These are phyloP conservation scores for Phyllotreta cruciferae DNA, from an alignment of 2,888 invertebrate genomes.

Conservation along the genomic window DNA sequence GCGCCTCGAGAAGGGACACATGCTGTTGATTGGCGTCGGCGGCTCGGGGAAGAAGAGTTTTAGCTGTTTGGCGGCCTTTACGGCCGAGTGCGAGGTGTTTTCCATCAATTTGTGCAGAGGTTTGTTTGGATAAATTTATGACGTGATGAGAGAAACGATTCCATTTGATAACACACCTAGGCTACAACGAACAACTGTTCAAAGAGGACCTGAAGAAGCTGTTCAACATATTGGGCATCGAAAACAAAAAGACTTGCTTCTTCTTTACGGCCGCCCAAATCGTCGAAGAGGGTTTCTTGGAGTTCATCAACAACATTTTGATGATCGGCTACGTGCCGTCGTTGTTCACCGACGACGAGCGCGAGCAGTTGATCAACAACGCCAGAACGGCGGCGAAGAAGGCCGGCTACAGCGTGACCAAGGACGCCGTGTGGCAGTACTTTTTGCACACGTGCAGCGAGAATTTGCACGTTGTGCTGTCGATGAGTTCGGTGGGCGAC, in stretches of 20 bases:
- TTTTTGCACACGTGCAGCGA: constrained; percentile 79
- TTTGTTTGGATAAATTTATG: background rate
- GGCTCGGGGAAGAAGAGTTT: constrained; percentile 89
- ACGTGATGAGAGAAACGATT: background rate
- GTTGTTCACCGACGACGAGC: constrained; percentile 87
- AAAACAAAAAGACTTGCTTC: constrained; percentile 81
- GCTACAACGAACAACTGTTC: constrained; percentile 83
- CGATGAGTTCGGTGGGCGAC: constrained; percentile 90
- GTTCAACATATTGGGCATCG: constrained; percentile 79
- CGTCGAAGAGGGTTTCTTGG: constrained; percentile 83
- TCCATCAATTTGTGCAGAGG: constrained; percentile 82
- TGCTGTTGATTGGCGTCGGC: constrained; percentile 86
- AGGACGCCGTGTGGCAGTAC: constrained; percentile 86
- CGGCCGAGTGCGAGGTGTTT: constrained; percentile 83
- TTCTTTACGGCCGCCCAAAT: constrained; percentile 85
- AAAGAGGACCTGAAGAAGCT: constrained; percentile 86
- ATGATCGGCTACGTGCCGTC: constrained; percentile 87
- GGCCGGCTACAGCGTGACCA: constrained; percentile 76
- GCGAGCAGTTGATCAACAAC: constrained; percentile 76
- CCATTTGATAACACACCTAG: background rate
- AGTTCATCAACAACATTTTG: constrained; percentile 89
- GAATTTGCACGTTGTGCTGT: constrained; percentile 88
- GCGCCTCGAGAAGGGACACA: constrained; percentile 83
- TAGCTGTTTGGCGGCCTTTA: constrained; percentile 80
- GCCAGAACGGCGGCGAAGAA: constrained; percentile 72